These are phyloP conservation scores for Epizoanthus stellaris DNA, from an alignment of 92 coral and sea anemone species.

Conservation along the genomic window DNA sequence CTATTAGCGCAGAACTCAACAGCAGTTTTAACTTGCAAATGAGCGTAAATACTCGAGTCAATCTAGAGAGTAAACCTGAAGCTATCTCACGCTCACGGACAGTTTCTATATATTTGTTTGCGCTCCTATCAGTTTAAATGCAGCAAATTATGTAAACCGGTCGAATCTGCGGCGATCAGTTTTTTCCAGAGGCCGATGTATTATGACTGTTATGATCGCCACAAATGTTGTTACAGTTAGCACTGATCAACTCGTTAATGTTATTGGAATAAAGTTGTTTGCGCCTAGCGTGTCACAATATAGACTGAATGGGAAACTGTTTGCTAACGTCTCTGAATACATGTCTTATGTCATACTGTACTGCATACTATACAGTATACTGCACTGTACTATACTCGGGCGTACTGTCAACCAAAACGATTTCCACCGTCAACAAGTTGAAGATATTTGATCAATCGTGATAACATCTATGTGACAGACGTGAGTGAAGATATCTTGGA, in stretches of 20 bases:
- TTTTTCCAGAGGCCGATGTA: not conserved
- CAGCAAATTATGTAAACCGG: too few species aligned
- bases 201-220: not conserved
- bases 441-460: slow-evolving; percentile 19
- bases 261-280: slow-evolving; percentile 8
- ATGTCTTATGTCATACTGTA: not conserved
- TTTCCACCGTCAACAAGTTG: not conserved
- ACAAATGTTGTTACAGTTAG: not conserved
- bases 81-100: too few species aligned
- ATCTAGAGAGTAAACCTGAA: not conserved
- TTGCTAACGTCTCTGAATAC: slow-evolving; percentile 20
- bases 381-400: too few species aligned
- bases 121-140: too few species aligned
- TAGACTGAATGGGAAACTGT: not conserved
- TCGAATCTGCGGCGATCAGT: not conserved
- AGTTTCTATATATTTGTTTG: too few species aligned
- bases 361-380: not conserved
- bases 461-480: slow-evolving; percentile 21
- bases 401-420: not conserved
- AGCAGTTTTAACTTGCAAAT: slow-evolving; percentile 12
- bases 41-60: not conserved
- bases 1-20: not conserved
- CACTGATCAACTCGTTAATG: not conserved
- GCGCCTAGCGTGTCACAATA: not conserved
- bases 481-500: not conserved